Percentiles rank a stretch among this genome's conserved stretches.
Conservation (phyloP, 2,797 vertebrate genomes). For the Pseudomugil tenellus region DNA sequence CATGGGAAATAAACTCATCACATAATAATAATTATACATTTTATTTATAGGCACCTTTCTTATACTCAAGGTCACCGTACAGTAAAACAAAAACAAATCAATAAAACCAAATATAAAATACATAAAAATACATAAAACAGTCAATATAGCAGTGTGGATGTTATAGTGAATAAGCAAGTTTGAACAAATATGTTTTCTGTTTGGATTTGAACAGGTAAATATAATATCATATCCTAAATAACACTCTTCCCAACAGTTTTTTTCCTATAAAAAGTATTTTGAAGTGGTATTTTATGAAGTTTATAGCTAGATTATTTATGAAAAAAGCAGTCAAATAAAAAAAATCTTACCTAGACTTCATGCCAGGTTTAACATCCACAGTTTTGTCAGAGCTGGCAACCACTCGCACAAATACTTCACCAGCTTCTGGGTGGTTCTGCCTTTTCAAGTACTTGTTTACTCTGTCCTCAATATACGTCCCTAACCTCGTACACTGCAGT, state of each 20-base stretch:
- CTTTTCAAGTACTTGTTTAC: slow-evolving; percentile 98
- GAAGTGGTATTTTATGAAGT: not conserved
- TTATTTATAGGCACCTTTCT: too few species aligned
- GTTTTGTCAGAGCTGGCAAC: slow-evolving; percentile 98
- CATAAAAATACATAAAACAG: too few species aligned
- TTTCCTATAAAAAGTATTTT: not conserved
- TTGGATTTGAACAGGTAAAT: too few species aligned
- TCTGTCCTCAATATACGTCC: slow-evolving; percentile 94
- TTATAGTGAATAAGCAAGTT: too few species aligned
- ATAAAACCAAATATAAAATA: too few species aligned
- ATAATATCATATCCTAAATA: not conserved
- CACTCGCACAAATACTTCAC: slow-evolving; percentile 97
- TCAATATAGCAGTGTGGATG: too few species aligned
- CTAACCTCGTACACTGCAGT: slow-evolving; percentile 91
- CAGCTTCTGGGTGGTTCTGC: slow-evolving; percentile 96
- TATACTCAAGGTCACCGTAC: too few species aligned
- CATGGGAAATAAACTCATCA: too few species aligned
- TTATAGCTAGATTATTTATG: not conserved
- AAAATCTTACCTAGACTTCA: slow-evolving; percentile 92
- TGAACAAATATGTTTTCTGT: too few species aligned
- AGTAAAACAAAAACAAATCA: too few species aligned
- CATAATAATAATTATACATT: too few species aligned
- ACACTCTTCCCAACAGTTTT: not conserved
- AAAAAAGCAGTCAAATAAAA: not conserved
- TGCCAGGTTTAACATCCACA: slow-evolving; percentile 97